Percentiles rank a stretch among this genome's conserved stretches.
Evolutionary conservation across 2,113 vertebrate genomes (phyloP).

Genomic region (Diadophis punctatus): DNA sequence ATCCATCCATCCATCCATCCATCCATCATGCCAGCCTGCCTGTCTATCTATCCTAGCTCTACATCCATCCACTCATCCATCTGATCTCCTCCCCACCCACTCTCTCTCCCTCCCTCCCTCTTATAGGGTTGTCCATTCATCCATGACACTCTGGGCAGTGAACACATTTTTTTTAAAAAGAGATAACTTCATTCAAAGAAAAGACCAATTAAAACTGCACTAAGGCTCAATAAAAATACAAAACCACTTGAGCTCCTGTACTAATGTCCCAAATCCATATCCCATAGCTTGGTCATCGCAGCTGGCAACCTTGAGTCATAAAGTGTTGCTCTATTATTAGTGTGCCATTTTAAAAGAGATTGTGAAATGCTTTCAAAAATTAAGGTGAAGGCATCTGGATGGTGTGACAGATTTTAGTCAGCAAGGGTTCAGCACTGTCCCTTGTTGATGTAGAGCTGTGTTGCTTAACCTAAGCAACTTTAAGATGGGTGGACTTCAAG

Average conservation of each 20-base stretch:
- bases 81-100: too few species aligned
- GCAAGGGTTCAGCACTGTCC: not conserved
- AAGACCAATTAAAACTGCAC: not conserved
- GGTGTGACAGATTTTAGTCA: not conserved
- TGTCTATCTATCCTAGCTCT: too few species aligned
- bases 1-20: too few species aligned
- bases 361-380: not conserved
- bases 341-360: not conserved
- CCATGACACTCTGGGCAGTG: not conserved
- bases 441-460: not conserved
- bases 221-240: not conserved
- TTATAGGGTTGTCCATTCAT: not conserved
- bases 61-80: too few species aligned
- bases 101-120: too few species aligned
- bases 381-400: not conserved
- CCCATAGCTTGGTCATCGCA: not conserved
- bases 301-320: not conserved
- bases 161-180: not conserved
- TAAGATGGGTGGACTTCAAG: not conserved
- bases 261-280: not conserved
- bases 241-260: not conserved
- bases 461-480: too few species aligned
- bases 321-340: not conserved
- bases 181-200: not conserved
- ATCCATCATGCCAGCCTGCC: too few species aligned